A percentile compares a stretch with the other conserved stretches of the same genome.
Evolutionary conservation across 2,113 vertebrate genomes (phyloP).

Genomic region (Brachirus orientalis): DNA sequence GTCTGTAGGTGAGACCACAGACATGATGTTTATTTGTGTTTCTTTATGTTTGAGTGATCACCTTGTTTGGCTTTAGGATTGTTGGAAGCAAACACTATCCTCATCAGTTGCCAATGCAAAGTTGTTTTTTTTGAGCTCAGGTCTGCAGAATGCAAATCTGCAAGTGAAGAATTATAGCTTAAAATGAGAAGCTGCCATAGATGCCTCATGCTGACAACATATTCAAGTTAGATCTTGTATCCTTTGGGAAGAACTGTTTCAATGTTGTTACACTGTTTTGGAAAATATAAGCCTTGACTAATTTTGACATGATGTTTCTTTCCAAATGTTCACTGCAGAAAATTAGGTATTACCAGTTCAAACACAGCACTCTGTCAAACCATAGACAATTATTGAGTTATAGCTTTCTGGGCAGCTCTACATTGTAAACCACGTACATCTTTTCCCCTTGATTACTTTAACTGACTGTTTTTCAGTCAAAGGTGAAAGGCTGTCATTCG

Average conservation of each 20-base stretch:
- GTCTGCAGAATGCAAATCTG: too few relatives aligned
- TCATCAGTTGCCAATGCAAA: too few relatives aligned
- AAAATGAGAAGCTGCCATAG: not conserved
- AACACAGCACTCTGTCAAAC: not conserved
- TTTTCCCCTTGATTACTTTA: slow-evolving; percentile 28
- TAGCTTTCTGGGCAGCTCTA: not conserved
- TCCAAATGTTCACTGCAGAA: slow-evolving; percentile 7
- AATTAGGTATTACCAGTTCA: slow-evolving; percentile 12
- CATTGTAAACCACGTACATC: not conserved
- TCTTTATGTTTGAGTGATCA: too few relatives aligned
- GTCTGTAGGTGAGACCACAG: not conserved
- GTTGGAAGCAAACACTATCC: too few relatives aligned
- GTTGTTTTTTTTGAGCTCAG: too few relatives aligned
- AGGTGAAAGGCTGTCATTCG: slow-evolving; percentile 33
- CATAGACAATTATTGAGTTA: not conserved
- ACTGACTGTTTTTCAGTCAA: slow-evolving; percentile 38
- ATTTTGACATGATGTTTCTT: not conserved
- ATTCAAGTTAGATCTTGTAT: not conserved
- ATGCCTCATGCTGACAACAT: too few relatives aligned
- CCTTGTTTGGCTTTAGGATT: too few relatives aligned
- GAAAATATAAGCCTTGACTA: slow-evolving; percentile 8
- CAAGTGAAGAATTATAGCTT: too few relatives aligned
- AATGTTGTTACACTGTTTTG: not conserved
- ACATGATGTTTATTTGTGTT: not conserved
- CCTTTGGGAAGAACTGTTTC: not conserved